phyloP scores from a whole-genome alignment of 2,888 invertebrate species.

The Criorhina ranunculi region DNA sequence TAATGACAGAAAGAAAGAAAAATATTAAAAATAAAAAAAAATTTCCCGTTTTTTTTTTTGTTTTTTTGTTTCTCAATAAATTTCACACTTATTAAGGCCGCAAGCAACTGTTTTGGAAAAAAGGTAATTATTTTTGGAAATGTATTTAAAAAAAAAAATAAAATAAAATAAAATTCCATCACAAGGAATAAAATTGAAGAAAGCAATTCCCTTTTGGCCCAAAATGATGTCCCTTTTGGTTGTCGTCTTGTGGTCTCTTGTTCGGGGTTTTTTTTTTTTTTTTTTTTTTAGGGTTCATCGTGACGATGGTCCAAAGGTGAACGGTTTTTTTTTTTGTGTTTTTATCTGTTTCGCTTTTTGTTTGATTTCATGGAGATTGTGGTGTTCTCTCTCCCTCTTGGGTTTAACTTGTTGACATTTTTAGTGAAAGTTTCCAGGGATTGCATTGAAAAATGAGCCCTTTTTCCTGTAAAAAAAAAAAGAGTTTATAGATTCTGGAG shows the following conservation, averaged over 20 bases:
- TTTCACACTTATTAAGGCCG: not conserved
- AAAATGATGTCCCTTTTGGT: no score
- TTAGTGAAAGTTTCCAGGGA: slow-evolving; percentile 45
- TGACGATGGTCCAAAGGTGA: slow-evolving; percentile 61
- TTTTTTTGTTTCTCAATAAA: no score
- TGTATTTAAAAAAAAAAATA: no score
- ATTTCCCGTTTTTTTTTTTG: not conserved
- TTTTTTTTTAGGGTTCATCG: not conserved
- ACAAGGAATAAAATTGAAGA: no score
- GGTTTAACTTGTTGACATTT: slow-evolving; percentile 71
- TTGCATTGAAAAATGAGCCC: not conserved
- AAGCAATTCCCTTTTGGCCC: no score
- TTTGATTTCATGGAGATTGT: slow-evolving; percentile 8
- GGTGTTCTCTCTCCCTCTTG: slow-evolving; percentile 44
- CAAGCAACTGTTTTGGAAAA: not conserved
- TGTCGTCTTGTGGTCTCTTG: not conserved
- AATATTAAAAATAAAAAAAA: not conserved
- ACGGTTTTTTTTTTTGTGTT: slow-evolving; percentile 17
- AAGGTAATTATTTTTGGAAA: slow-evolving; percentile 26
- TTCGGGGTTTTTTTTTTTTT: slow-evolving; percentile 5
- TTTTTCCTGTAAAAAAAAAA: slow-evolving; percentile 1
- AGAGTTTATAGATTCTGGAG: not conserved
- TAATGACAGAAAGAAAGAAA: slow-evolving; percentile 22
- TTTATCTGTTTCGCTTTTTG: slow-evolving; percentile 32
- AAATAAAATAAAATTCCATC: no score